Evolutionary conservation across 2,113 vertebrate species (phyloP), one percentile per base, ranked within the genome.

Genomic region (Madoqua kirkii): DNA sequence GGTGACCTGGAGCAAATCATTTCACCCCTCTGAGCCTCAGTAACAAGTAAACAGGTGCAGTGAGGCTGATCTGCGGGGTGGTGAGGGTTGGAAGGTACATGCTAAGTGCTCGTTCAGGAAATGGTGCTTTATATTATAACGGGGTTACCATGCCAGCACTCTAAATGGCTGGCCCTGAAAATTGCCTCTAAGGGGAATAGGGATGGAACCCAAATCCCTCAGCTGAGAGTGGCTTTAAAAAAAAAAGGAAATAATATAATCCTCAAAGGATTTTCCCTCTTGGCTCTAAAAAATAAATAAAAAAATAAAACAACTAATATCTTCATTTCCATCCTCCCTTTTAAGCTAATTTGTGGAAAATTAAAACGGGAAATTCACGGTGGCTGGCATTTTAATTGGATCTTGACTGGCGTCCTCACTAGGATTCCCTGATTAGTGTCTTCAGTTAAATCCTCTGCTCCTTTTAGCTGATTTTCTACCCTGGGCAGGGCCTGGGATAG

Each of bases 291-390:
- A 17, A 71, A 67, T 50, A 67, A 71, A 71, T 21, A 71, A 36
- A 67, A 83, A 95, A 98, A 98, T 98, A 98, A 93, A 84, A 93
- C 45, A 97, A 91, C 93, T 98, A 98, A 98, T 98, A 98, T 98
- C 98, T 99, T 99, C 98, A 99, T 99, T 99, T 99, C 98, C 98
- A 98, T 97, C 97, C 98, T 93, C 98, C 98, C 98, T 98, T 98
- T 98, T 94, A 98, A 98, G 98, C 98, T 99, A 99, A 99, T 99
- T 99, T 99, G 99, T 99, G 98, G 98, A 98, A 98, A 99, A 99
- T 99, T 99, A 99, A 99, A 99, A 98, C 48, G 79, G 98, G 98
- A 97, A 98, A 98, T 98, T 98, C 98, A 98, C 95, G 92, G 98
- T 98, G 98, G 98, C 98, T 98, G 96, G 98, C 94, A 91, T 98